These are phyloP conservation scores for Heteromurus nitidus DNA, from an alignment of 2,888 invertebrate species.

Conservation along the genomic window DNA sequence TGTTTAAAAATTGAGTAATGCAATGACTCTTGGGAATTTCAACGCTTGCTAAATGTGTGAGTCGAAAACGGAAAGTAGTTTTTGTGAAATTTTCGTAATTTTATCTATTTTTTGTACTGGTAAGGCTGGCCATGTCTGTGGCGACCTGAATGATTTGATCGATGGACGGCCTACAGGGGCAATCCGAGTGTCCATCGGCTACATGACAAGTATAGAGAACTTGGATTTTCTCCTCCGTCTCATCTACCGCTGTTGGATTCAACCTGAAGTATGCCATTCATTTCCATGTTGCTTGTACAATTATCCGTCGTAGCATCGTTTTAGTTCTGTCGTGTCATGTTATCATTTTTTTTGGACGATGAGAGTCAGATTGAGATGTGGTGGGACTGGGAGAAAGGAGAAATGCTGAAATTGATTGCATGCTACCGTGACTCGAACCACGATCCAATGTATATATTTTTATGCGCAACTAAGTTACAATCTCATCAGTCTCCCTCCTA, in stretches of 20 bases:
- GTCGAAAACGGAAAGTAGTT: no score
- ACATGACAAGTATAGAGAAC: conserved; percentile 82
- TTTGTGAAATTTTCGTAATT: no score
- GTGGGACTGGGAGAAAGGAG: conserved; percentile 15
- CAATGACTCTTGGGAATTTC: no score
- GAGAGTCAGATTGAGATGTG: background rate
- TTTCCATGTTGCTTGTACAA: conserved; percentile 10
- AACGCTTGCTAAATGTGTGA: no score
- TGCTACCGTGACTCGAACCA: background rate
- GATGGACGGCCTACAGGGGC: conserved; percentile 94
- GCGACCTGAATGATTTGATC: conserved; percentile 89
- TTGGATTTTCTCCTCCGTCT: conserved; percentile 71
- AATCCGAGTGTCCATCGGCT: conserved; percentile 93
- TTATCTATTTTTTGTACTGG: no score
- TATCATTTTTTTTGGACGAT: conserved; percentile 44
- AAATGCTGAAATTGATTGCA: conserved; percentile 45
- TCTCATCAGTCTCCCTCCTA: conserved; percentile 33
- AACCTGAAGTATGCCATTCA: conserved; percentile 59
- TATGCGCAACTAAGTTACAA: conserved; percentile 31
- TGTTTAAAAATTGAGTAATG: no score
- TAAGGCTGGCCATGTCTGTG: conserved; percentile 93
- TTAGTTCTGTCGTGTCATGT: conserved; percentile 45
- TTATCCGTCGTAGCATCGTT: background rate
- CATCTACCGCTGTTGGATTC: conserved; percentile 72
- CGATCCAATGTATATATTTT: background rate